These are phyloP conservation scores for Oxyteleia sp. DNA, from an alignment of 2,888 invertebrate genomes.

Conservation along the genomic window DNA sequence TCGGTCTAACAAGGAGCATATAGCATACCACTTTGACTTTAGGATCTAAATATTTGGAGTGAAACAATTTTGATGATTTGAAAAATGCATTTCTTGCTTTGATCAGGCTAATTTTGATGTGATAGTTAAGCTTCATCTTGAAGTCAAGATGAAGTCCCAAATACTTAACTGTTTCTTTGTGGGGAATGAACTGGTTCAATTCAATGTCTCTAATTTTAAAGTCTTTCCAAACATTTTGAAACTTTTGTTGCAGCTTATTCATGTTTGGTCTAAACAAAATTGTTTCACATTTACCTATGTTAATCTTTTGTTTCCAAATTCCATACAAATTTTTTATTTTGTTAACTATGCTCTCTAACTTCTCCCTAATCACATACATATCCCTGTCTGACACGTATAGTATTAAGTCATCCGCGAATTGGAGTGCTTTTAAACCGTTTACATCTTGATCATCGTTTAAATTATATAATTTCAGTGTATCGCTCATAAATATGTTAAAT, in stretches of 20 bases:
- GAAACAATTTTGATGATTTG: conserved; percentile 26
- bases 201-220: no score
- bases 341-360: conserved; percentile 42
- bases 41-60: conserved; percentile 16
- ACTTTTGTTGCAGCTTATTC: not conserved
- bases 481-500: no score
- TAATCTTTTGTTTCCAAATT: conserved; percentile 63
- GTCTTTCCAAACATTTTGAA: no score
- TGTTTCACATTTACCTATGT: conserved; percentile 20
- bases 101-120: not conserved
- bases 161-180: conserved; percentile 44
- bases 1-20: conserved; percentile 43
- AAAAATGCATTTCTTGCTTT: conserved; percentile 58
- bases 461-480: no score
- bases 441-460: no score
- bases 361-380: not conserved
- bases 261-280: conserved; percentile 12
- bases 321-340: conserved; percentile 46
- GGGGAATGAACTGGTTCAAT: not conserved
- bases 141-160: conserved; percentile 44
- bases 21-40: conserved; percentile 64
- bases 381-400: not conserved
- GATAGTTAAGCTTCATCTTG: conserved; percentile 11
- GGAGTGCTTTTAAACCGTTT: no score
- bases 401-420: no score